Evolutionary conservation across 2,888 invertebrate genomes (phyloP), one percentile per base, ranked within the genome.

Genomic region (Cremastinae sp.): DNA sequence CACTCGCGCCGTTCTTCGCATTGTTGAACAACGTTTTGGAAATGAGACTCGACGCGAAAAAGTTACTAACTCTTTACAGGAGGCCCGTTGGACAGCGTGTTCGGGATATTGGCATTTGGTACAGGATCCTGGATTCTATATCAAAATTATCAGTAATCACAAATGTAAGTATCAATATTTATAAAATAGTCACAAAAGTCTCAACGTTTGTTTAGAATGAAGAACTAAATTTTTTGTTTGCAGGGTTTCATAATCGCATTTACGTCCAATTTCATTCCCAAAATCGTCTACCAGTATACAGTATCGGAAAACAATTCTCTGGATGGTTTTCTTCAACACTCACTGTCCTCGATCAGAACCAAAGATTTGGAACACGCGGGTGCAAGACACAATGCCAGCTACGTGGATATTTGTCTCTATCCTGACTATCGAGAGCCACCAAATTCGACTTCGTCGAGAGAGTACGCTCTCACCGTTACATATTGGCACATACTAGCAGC

Each of bases 401-500:
- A 85, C 66, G 75, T 85, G 39, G 81, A 86, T 0, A 53, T 58
- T 0, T 89, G 89, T 62, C 83, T 96, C 84, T 98, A 96, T 90
- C 93, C 95, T 20, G 98, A 97, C 84, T 97, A 95, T 89, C 93
- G 98, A 87, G 93, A 95, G 84, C 93, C 95, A 16, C 94, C 92
- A 3, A 85, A 91, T n/a, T 83, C 86, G 0, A 86, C 91, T n/a
- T 85, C 90, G 70, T 89, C 90, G n/a, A 51, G 97, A 97, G 87
- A 90, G 92, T 80, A 92, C 93, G 83, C 94, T 94, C 5, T 92
- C 93, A 75, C 93, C 94, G 89, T n/a, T n/a, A n/a, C n/a, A n/a
- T 98, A 95, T 90, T 99, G 98, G 96, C 95, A 96, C 84, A 93
- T 98, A 72, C 91, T 98, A 84, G 97, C 97, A 5, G 96, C 96